Conservation (phyloP, 2,113 vertebrate genomes). For the Rhipidura dahli region DNA sequence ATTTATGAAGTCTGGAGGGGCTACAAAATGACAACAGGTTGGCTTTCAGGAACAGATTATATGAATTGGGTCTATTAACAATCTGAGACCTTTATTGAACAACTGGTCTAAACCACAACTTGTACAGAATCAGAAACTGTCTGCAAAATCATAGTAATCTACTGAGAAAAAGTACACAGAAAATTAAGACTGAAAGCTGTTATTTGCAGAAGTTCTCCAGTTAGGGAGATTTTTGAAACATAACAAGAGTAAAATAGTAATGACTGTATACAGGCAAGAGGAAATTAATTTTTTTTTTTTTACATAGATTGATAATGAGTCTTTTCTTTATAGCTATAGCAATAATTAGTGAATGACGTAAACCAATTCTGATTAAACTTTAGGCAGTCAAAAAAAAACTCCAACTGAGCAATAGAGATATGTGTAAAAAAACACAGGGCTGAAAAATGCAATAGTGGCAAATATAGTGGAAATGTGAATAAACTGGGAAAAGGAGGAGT, state of each 20-base stretch:
- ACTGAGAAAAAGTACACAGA: background rate
- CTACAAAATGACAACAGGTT: background rate
- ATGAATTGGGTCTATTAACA: background rate
- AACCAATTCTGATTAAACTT: background rate
- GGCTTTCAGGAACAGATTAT: background rate
- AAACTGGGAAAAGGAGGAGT: background rate
- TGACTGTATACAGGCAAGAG: background rate
- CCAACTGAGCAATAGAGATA: background rate
- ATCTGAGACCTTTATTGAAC: background rate
- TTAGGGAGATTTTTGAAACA: background rate
- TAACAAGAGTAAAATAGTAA: background rate
- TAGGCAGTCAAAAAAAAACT: background rate
- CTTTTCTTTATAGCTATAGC: background rate
- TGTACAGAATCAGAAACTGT: background rate
- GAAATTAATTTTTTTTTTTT: background rate
- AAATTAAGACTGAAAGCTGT: background rate
- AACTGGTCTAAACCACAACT: background rate
- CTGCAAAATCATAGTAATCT: background rate
- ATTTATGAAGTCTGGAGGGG: background rate
- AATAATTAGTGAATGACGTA: background rate
- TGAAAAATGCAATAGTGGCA: background rate
- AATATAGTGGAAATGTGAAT: background rate
- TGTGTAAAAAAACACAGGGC: background rate
- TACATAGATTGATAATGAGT: background rate
- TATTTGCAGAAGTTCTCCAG: background rate